Percentiles rank a stretch among this genome's conserved stretches.
Conservation (phyloP, 2,113 vertebrate species). For the Microtus oregoni region DNA sequence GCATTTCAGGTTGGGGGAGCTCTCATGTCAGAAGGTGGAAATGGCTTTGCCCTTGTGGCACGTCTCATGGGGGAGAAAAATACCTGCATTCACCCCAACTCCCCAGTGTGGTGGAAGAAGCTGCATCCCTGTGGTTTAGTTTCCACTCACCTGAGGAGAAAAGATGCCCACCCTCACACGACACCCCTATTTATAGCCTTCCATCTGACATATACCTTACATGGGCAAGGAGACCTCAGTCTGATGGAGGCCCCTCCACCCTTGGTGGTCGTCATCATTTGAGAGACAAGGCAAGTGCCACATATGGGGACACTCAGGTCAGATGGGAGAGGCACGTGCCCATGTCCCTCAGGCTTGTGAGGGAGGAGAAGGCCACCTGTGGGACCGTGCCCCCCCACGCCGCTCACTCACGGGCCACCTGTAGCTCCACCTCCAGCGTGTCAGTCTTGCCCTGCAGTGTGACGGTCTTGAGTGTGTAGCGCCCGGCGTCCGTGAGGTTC, state of each 20-base stretch:
- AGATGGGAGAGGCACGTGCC: not conserved
- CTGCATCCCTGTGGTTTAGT: not conserved
- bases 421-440: constrained; percentile 75
- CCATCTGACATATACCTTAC: not conserved
- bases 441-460: constrained; percentile 81
- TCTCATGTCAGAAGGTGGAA: not conserved
- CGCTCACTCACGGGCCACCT: constrained; percentile 78
- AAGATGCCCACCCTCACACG: not conserved
- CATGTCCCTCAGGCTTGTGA: not conserved
- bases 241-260: not conserved
- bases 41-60: too few species aligned
- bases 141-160: not conserved
- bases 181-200: not conserved
- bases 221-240: not conserved
- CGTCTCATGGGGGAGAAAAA: not conserved
- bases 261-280: not conserved
- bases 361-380: not conserved
- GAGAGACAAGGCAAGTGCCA: not conserved
- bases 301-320: not conserved
- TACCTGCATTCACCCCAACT: too few species aligned
- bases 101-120: not conserved
- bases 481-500: constrained; percentile 75
- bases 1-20: not conserved
- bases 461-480: constrained; percentile 79
- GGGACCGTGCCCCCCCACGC: accelerated